Evolutionary conservation across 2,113 vertebrate genomes (phyloP).

Genomic region (Eptesicus fuscus): DNA sequence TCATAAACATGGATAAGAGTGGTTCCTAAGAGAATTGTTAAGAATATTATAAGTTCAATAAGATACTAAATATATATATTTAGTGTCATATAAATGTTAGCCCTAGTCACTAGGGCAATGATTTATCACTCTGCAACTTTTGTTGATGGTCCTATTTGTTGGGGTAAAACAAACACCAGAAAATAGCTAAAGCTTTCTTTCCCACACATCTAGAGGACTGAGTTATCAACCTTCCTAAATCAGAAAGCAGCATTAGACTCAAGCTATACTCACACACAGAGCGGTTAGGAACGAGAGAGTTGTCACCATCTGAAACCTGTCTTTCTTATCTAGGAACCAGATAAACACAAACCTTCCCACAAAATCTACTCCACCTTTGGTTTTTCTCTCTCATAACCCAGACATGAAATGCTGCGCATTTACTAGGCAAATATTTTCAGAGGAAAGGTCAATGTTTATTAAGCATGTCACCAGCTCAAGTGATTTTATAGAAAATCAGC

Average conservation of each 20-base stretch:
- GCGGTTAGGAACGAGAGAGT: background rate
- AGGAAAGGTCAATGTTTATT: background rate
- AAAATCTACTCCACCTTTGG: background rate
- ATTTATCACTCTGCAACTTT: background rate
- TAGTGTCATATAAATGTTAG: background rate
- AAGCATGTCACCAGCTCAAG: background rate
- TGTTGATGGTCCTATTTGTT: background rate
- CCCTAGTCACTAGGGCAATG: background rate
- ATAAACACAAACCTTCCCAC: background rate
- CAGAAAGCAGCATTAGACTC: background rate
- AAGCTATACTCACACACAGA: background rate
- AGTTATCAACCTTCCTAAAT: background rate
- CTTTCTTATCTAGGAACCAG: background rate
- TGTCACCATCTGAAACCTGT: background rate
- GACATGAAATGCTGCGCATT: background rate
- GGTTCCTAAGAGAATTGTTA: background rate
- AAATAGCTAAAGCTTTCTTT: background rate
- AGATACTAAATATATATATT: background rate
- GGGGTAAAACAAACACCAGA: background rate
- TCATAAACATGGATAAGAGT: background rate
- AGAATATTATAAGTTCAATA: background rate
- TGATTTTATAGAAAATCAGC: conserved; percentile 44
- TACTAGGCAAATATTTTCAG: background rate
- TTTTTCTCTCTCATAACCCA: background rate
- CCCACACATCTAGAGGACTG: background rate